phyloP scores from a whole-genome alignment of 2,113 vertebrate species.

The Petrocephalus microphthalmus region DNA sequence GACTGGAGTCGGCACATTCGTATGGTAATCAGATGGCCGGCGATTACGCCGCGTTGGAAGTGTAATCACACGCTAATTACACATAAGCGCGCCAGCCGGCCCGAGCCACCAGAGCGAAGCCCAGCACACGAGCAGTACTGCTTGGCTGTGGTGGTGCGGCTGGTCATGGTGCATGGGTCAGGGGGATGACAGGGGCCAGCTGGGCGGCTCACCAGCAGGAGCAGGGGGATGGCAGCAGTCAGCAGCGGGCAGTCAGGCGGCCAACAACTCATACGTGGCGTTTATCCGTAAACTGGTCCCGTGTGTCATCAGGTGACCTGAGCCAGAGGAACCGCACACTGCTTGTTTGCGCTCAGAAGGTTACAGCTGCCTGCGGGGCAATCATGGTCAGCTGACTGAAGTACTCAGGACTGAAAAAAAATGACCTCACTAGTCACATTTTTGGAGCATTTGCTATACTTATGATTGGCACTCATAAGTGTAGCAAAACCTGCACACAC shows the following conservation, averaged over 20 bases:
- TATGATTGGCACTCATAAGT: too few species aligned
- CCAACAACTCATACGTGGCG: background rate
- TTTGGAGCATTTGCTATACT: too few species aligned
- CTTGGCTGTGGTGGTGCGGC: background rate
- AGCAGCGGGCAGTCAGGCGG: background rate
- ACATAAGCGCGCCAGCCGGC: background rate
- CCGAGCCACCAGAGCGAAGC: background rate
- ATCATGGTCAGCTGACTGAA: background rate
- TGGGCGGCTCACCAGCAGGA: background rate
- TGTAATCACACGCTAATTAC: slow-evolving; percentile 10
- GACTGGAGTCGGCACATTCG: background rate
- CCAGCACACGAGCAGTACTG: background rate
- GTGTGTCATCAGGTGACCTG: background rate
- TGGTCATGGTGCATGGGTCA: background rate
- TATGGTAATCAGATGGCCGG: slow-evolving; percentile 15
- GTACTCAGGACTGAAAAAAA: too few species aligned
- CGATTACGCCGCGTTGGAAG: background rate
- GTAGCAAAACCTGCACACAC: too few species aligned
- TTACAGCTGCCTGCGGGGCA: background rate
- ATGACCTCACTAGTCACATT: too few species aligned
- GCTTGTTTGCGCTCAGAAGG: background rate
- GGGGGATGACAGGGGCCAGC: background rate
- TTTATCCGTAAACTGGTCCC: background rate
- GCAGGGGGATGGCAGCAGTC: background rate
- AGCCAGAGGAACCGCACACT: background rate